These are phyloP conservation scores for Dolichoris vasculosae DNA, from an alignment of 1,140 invertebrate species.

Conservation along the genomic window DNA sequence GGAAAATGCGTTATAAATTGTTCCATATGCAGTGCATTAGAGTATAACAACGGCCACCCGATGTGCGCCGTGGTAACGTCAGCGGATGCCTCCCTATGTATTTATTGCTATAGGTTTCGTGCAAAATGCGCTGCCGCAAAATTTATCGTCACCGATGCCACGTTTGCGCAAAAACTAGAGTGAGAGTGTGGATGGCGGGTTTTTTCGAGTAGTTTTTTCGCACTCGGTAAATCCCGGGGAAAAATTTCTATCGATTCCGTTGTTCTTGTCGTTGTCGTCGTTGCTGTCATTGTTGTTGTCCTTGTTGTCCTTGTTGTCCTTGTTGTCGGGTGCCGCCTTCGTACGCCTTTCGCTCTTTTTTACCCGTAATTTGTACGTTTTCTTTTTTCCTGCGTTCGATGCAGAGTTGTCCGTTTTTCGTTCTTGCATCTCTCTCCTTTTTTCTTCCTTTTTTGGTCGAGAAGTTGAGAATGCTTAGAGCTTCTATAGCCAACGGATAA, in stretches of 20 bases:
- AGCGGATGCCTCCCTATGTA: conserved; percentile 54
- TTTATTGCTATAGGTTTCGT: conserved; percentile 73
- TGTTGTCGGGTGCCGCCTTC: background rate
- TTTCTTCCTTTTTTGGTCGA: background rate
- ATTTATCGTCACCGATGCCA: conserved; percentile 64
- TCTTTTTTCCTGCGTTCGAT: background rate
- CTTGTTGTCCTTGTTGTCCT: background rate
- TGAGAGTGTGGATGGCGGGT: conserved; percentile 44
- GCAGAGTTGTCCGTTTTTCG: background rate
- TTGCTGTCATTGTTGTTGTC: background rate
- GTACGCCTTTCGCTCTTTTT: background rate
- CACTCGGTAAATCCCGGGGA: conserved; percentile 50
- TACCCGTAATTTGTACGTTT: background rate
- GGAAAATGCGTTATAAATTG: conserved; percentile 71
- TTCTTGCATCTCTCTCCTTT: background rate
- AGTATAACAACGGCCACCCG: conserved; percentile 59
- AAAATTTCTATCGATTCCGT: conserved; percentile 56
- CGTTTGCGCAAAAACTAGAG: conserved; percentile 61
- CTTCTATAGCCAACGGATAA: background rate
- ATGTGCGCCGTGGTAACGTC: background rate
- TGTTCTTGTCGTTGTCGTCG: background rate
- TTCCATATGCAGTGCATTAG: conserved; percentile 73
- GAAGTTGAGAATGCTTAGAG: background rate
- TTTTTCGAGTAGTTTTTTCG: conserved; percentile 54
- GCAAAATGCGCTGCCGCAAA: conserved; percentile 62